Conservation (phyloP, 2,797 vertebrate species). For the Perodicticus potto region DNA sequence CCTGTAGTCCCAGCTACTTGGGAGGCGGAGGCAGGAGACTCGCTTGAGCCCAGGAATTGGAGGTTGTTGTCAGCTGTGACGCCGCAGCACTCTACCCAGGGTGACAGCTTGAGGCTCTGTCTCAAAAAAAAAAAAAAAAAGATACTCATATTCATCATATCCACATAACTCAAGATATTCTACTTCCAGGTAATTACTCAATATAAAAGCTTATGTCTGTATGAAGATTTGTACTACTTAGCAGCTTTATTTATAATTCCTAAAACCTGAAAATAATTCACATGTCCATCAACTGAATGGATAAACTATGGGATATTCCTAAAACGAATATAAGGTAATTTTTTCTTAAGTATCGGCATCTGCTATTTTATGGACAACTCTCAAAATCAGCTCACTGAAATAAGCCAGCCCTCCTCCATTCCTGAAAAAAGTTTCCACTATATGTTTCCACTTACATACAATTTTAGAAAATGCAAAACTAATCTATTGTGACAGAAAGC, state of each 20-base stretch:
- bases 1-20: too few relatives aligned
- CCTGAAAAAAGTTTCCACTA: background rate
- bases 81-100: too few relatives aligned
- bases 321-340: background rate
- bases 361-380: background rate
- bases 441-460: background rate
- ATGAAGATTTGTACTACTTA: background rate
- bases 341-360: background rate
- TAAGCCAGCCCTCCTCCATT: background rate
- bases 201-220: background rate
- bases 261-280: constrained; percentile 20
- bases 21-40: too few relatives aligned
- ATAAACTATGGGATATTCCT: background rate
- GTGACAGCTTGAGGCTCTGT: too few relatives aligned
- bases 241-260: background rate
- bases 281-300: background rate
- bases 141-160: background rate
- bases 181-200: constrained; percentile 6
- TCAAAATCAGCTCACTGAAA: constrained; percentile 20
- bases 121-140: background rate
- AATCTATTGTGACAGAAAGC: background rate
- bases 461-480: constrained; percentile 38
- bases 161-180: background rate
- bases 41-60: too few relatives aligned
- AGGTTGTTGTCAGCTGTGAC: too few relatives aligned